Percentiles rank a stretch among this genome's conserved stretches.
Conservation (phyloP, 2,888 invertebrate species). For the Drosophila suboccidentalis region DNA sequence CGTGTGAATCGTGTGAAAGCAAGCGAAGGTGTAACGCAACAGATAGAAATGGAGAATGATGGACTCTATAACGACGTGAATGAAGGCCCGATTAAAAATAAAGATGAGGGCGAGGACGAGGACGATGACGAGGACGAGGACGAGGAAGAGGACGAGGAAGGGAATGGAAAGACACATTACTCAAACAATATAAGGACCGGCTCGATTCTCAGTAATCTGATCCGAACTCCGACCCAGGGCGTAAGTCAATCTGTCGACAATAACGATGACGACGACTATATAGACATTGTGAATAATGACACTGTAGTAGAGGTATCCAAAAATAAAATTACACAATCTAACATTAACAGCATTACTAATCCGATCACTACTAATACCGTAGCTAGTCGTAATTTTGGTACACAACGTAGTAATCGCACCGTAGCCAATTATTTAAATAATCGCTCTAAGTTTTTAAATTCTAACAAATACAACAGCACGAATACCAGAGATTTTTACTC, state of each 20-base stretch:
- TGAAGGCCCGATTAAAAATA: slow-evolving; percentile 30
- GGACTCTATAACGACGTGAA: slow-evolving; percentile 30
- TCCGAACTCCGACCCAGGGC: slow-evolving; percentile 24
- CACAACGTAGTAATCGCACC: slow-evolving; percentile 81
- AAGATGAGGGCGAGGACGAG: slow-evolving; percentile 18
- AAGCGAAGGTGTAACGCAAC: slow-evolving; percentile 21
- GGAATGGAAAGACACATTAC: slow-evolving; percentile 4
- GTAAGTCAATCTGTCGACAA: slow-evolving; percentile 19
- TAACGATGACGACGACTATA: slow-evolving; percentile 6
- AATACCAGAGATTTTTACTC: slow-evolving; percentile 43
- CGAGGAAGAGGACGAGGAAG: slow-evolving; percentile 4
- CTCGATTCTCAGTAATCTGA: slow-evolving; percentile 55
- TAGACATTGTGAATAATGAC: slow-evolving; percentile 31
- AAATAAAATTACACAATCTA: slow-evolving; percentile 14
- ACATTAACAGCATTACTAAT: slow-evolving; percentile 42
- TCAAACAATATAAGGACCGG: slow-evolving; percentile 20
- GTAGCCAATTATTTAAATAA: slow-evolving; percentile 82
- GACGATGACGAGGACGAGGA: slow-evolving; percentile 14
- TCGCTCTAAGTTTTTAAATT: slow-evolving; percentile 64
- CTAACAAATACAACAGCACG: slow-evolving; percentile 53
- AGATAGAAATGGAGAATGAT: slow-evolving; percentile 28
- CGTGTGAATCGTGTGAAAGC: slow-evolving; percentile 42
- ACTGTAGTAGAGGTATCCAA: slow-evolving; percentile 46
- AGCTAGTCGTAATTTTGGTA: slow-evolving; percentile 57
- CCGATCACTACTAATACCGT: slow-evolving; percentile 54